Conservation (phyloP, 2,797 vertebrate species). For the Typhlichthys subterraneus region DNA sequence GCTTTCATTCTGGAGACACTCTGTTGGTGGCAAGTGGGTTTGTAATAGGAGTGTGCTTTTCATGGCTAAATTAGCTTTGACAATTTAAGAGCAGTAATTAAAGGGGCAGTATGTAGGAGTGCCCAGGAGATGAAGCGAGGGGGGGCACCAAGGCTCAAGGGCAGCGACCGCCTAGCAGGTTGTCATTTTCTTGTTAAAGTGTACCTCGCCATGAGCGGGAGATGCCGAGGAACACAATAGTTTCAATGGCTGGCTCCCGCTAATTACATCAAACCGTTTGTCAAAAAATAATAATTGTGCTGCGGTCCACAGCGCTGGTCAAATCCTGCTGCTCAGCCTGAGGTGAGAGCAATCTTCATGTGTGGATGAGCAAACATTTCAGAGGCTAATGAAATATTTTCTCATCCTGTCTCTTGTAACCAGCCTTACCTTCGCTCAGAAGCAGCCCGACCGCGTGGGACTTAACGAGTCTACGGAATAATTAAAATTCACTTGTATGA, state of each 20-base stretch:
- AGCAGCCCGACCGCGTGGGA: constrained; percentile 39
- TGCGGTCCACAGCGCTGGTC: constrained; percentile 6
- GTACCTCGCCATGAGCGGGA: too few species aligned
- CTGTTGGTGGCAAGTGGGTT: constrained; percentile 38
- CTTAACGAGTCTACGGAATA: constrained; percentile 66
- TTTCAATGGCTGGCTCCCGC: neutral
- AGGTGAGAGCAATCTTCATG: constrained; percentile 12
- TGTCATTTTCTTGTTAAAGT: neutral
- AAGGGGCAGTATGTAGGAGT: constrained; percentile 37
- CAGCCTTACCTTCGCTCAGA: constrained; percentile 57
- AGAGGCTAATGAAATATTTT: constrained; percentile 68
- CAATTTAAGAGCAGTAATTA: constrained; percentile 64
- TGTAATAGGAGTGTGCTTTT: constrained; percentile 5
- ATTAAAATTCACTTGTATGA: constrained; percentile 74
- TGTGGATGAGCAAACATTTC: constrained; percentile 57
- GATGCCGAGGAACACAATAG: neutral
- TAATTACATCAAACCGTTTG: constrained; percentile 33
- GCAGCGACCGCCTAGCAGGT: neutral
- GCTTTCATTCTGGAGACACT: constrained; percentile 54
- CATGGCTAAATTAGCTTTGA: constrained; percentile 50
- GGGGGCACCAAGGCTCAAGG: constrained; percentile 15
- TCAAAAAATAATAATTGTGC: constrained; percentile 20
- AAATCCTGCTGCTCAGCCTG: constrained; percentile 1
- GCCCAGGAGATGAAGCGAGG: constrained; percentile 31
- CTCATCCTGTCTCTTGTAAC: constrained; percentile 50